Percentiles rank a stretch among this genome's conserved stretches.
phyloP scores from a whole-genome alignment of 2,888 invertebrate genomes.

The Glomeris marginata region DNA sequence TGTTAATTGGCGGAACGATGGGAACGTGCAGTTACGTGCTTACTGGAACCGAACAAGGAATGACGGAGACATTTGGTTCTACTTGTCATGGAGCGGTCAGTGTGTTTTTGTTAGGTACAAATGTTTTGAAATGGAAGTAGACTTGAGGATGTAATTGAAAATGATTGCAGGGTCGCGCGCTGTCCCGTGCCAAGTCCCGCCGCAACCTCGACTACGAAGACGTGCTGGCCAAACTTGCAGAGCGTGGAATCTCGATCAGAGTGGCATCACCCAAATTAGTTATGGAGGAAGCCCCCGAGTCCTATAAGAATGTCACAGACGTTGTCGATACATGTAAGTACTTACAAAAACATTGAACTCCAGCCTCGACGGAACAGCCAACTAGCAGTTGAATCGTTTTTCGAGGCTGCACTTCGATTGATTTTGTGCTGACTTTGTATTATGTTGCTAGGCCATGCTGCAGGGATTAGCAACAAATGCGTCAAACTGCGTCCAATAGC shows the following conservation, averaged over 20 bases:
- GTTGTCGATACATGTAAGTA: slow-evolving; percentile 83
- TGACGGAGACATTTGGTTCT: slow-evolving; percentile 98
- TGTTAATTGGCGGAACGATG: slow-evolving; percentile 98
- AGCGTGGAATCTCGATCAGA: slow-evolving; percentile 80
- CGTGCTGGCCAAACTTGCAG: slow-evolving; percentile 67
- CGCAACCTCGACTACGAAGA: slow-evolving; percentile 86
- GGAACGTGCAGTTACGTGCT: slow-evolving; percentile 98
- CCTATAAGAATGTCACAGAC: slow-evolving; percentile 98
- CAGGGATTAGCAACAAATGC: slow-evolving; percentile 92
- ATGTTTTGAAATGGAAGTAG: no score
- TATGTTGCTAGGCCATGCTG: slow-evolving; percentile 49
- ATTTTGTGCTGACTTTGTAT: no score
- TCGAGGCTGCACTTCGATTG: no score
- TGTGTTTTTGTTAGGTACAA: slow-evolving; percentile 22
- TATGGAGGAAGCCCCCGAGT: slow-evolving; percentile 99
- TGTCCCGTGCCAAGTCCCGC: slow-evolving; percentile 93
- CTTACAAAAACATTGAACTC: no score
- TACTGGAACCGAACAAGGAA: slow-evolving; percentile 93
- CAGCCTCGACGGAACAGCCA: no score
- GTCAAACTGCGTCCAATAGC: slow-evolving; percentile 95
- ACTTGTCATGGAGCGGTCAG: slow-evolving; percentile 98
- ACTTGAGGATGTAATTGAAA: neutral
- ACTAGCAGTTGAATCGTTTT: no score
- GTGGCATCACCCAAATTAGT: slow-evolving; percentile 98
- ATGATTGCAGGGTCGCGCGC: slow-evolving; percentile 65